Evolutionary conservation across 2,113 vertebrate genomes (phyloP), one percentile per base, ranked within the genome.

Genomic region (Conger conger): DNA sequence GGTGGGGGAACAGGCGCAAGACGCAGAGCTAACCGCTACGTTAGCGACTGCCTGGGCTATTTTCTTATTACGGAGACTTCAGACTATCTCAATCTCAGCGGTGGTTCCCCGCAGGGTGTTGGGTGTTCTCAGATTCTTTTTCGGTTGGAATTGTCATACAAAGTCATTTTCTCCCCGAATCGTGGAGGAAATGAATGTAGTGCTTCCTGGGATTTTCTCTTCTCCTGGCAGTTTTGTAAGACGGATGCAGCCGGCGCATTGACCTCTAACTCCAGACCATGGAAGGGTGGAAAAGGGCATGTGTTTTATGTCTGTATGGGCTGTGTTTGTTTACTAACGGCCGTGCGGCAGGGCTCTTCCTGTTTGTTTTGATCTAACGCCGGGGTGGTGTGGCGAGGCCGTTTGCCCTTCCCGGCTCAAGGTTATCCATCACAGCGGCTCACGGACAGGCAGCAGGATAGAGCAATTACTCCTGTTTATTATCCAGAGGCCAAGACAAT

Each of bases 361-460:
- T 23, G 57, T 80, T 63, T 80, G 42, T 80, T 68, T 54, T 63
- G 83, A 78, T 80, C 77, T 30, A 4, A 50, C 63, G 76, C 45
- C 50, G 17, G 36, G 30, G 76, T 79, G 83, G 60, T 40, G 76
- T 79, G 83, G 42, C 53, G 8, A 38, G 36, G n/a, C 5, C 0
- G 37, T 73, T 80, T 33, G 77, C 77, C 57, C 78, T 80, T 78
- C 54, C 38, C 53, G 2, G 53, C 53, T 60, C 45, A 80, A 80
- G 76, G 78, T 80, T 60, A 85, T 80, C 36, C 36, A 30, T 79
- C 37, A 42, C 77, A 40, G 17, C 45, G 82, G 42, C 37, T 17
- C 40, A 40, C 82, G 30, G 53, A 60, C 36, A 54, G 53, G 80
- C 57, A 57, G 54, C 53, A 80, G 78, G 76, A 27, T 23, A 36